These are phyloP conservation scores for Pollenia amentaria DNA, from an alignment of 2,888 invertebrate species.

Conservation along the genomic window DNA sequence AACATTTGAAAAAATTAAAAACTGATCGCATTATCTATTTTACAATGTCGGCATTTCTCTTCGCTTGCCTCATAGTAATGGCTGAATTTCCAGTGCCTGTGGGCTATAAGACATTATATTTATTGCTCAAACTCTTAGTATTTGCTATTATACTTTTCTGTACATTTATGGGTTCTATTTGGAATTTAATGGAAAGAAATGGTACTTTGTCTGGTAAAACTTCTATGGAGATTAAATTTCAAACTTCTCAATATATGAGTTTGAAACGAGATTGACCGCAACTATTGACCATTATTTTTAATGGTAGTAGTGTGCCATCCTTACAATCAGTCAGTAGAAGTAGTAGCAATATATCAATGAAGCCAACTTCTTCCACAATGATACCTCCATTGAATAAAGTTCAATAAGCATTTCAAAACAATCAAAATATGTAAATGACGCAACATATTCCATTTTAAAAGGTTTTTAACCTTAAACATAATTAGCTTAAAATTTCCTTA, in stretches of 20 bases:
- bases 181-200: conserved; percentile 93
- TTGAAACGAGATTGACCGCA: conserved; percentile 66
- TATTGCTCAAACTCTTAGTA: conserved; percentile 87
- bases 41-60: conserved; percentile 78
- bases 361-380: not conserved
- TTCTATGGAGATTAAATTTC: conserved; percentile 87
- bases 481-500: not conserved
- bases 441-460: not conserved
- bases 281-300: conserved; percentile 11
- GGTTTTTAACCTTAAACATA: not conserved
- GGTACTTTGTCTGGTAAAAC: conserved; percentile 90
- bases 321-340: not conserved
- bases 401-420: conserved; percentile 79
- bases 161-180: conserved; percentile 91
- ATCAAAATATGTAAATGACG: not conserved
- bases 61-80: conserved; percentile 80
- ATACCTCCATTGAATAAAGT: conserved; percentile 71
- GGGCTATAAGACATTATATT: conserved; percentile 84
- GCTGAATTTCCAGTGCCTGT: conserved; percentile 81
- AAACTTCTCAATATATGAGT: conserved; percentile 40
- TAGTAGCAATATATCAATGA: not conserved
- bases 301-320: conserved; percentile 18
- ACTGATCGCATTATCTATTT: conserved; percentile 82
- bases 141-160: conserved; percentile 89
- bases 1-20: conserved; percentile 81